Conservation (phyloP, 2,113 vertebrate species). For the Sardina pilchardus region DNA sequence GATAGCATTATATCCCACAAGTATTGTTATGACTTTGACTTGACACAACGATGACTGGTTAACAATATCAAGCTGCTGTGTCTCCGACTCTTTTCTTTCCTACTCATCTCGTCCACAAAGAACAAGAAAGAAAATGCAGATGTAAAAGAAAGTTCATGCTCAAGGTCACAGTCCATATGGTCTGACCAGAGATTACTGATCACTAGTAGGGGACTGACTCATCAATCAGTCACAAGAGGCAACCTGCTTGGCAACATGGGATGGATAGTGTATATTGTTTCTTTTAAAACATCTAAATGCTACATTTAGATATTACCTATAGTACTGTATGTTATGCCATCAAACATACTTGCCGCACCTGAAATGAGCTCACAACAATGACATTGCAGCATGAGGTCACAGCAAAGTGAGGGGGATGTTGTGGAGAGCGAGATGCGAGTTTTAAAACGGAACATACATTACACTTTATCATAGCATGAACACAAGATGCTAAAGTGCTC, state of each 20-base stretch:
- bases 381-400: neutral
- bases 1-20: constrained; percentile 43
- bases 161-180: constrained; percentile 38
- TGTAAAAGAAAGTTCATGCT: constrained; percentile 44
- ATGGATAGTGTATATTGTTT: neutral
- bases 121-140: constrained; percentile 54
- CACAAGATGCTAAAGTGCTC: neutral
- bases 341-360: neutral
- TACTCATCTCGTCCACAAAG: constrained; percentile 27
- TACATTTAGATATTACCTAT: neutral
- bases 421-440: neutral
- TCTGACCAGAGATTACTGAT: neutral
- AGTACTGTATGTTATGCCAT: neutral
- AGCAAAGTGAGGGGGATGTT: neutral
- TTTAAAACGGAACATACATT: neutral
- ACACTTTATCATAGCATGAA: neutral
- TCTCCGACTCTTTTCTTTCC: constrained; percentile 40
- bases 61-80: constrained; percentile 44
- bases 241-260: neutral
- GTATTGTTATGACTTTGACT: constrained; percentile 39
- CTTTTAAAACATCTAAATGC: neutral
- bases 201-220: neutral
- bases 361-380: neutral
- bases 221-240: neutral
- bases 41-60: constrained; percentile 47